Evolutionary conservation across 2,797 vertebrate genomes (phyloP), one percentile per base, ranked within the genome.

Genomic region (Sebastolobus alascanus): DNA sequence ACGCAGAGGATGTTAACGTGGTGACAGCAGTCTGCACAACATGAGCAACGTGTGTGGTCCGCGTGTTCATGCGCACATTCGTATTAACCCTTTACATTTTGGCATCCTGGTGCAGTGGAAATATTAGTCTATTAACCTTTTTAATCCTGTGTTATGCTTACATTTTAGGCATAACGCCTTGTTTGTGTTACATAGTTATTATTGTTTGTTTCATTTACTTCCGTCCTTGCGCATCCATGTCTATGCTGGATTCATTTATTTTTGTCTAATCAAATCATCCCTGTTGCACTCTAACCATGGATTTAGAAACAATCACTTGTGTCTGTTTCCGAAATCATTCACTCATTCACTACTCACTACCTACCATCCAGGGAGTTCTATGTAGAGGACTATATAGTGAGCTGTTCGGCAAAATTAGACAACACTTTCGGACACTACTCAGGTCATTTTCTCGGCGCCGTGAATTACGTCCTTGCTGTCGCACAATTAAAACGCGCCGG

Each of bases 11-110:
- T 1, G 76, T 52, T 66, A 69, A 84, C 35, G 16, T 6, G 10
- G 5, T 14, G 56, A 58, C 75, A 69, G 81, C 71, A 4, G 79
- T 43, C 27, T 9, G 52, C 75, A 5, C 77, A 25, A 54, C 67
- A 25, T 5, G 74, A 68, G 64, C 6, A 20, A 29, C 2, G 13
- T 2, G 70, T 63, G 81, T 35, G 67, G 43, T 63, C 56, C 3
- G 14, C 18, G 65, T 75, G 56, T 55, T 71, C 37, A 11, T 18
- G 18, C 59, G 27, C 55, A 25, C 14, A 1, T 8, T 54, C 27
- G 1, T 10, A 20, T 72, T 22, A 73, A 77, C 25, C 59, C 40
- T 35, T 61, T 31, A 1, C 7, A 43, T 59, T 8, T 20, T 25
- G 31, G 72, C 73, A 35, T 12, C 27, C 46, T 29, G n/a, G n/a